These are phyloP conservation scores for Porites evermanni DNA, from an alignment of 92 coral and sea anemone genomes.

Conservation along the genomic window DNA sequence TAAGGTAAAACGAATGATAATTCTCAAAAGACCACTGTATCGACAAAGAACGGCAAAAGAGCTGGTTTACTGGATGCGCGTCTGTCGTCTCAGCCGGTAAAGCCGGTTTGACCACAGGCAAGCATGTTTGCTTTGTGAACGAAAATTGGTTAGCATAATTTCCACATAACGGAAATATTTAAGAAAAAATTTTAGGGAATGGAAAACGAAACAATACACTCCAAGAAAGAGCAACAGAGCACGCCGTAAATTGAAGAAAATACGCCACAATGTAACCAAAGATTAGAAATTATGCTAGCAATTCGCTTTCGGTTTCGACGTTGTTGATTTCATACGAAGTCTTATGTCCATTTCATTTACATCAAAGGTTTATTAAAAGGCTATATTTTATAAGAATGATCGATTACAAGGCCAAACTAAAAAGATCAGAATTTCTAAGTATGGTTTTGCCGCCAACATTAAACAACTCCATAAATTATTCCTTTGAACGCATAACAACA, in stretches of 20 bases:
- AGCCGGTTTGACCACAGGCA: conserved; percentile 32
- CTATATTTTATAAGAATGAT: conserved; percentile 2
- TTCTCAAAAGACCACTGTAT: background rate
- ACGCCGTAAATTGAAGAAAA: background rate
- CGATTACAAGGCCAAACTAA: conserved; percentile 9
- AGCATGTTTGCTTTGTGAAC: background rate
- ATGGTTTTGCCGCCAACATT: conserved; percentile 29
- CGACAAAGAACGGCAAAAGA: background rate
- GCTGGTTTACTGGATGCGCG: background rate
- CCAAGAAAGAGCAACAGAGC: background rate
- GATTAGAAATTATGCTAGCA: conserved; percentile 1
- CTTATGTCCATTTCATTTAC: conserved; percentile 34
- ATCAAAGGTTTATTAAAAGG: background rate
- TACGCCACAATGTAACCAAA: background rate
- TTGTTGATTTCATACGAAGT: conserved; percentile 8
- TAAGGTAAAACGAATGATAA: background rate
- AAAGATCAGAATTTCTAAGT: conserved; percentile 35
- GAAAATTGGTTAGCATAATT: background rate
- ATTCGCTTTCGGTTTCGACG: conserved; percentile 21
- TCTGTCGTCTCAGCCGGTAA: conserved; percentile 46
- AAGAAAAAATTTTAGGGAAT: background rate
- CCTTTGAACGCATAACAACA: conserved; percentile 13
- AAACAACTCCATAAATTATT: conserved; percentile 28
- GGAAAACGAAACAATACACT: background rate
- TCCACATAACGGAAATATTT: background rate